Base-by-base conservation (phyloP, 37 sponge, comb jelly and placozoan species). In the Amphimedon queenslandica region DNA sequence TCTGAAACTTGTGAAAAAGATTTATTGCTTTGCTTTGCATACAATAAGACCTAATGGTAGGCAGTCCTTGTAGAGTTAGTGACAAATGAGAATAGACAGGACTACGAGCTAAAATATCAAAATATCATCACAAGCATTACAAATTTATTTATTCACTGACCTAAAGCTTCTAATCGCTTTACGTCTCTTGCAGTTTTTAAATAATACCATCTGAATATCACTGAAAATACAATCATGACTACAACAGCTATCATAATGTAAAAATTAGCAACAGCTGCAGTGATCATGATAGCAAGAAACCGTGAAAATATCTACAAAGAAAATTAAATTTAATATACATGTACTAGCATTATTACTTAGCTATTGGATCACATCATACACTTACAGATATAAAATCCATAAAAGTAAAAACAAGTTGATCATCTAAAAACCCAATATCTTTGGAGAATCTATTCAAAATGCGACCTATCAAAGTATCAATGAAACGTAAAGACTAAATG, bases 11-110 rank as follows among this genome's bases (percentile, higher is more conserved):
- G 55, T 79, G 75, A 51, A 85, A 78, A 31, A 53, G 35, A 18
- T 23, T 64, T 31, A 57, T 51, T 32, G 29, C 29, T 29, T 47
- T 42, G 0, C 65, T 10, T 69, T 82, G 51, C 42, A 63, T 71
- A 35, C 36, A 42, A 61, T 55, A 78, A 20, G 80, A 47, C 33
- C 86, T 37, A 24, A 85, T 85, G 67, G 80, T 79, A 20, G 86
- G 67, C 47, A 85, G 57, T 0, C 86, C 86, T 65, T 73, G 80
- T 20, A 85, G 32, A 1, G 80, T 73, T 5, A 67, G 69, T 16
- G 86, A 79, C 18, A 85, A 55, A 42, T 85, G 79, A 4, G 80
- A 79, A 40, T 73, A 85, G 34, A 85, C 4, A 13, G 86, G 86
- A 70, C 86, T 85, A 23, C 86, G 75, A 63, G 86, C 86, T 85